These are phyloP conservation scores for Parascotia fuliginaria DNA, from an alignment of 2,888 invertebrate species.

Conservation along the genomic window DNA sequence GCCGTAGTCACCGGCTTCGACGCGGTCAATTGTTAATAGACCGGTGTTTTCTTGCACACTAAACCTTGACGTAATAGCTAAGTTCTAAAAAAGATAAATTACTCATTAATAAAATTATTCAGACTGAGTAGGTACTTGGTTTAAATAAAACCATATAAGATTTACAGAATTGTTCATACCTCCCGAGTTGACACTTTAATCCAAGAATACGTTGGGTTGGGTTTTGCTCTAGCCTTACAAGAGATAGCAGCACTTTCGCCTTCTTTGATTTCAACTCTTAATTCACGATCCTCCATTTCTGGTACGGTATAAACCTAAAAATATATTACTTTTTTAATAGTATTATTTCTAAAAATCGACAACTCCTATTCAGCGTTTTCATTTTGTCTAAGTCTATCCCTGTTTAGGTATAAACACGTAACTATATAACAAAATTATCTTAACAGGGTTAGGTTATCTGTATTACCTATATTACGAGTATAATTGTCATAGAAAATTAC, in stretches of 20 bases:
- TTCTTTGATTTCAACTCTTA: constrained; percentile 90
- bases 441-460: too few relatives aligned
- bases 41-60: constrained; percentile 90
- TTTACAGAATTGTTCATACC: too few relatives aligned
- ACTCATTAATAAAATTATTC: background rate
- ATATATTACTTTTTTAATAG: background rate
- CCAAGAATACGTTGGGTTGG: constrained; percentile 94
- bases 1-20: constrained; percentile 92
- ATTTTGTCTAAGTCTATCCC: too few relatives aligned
- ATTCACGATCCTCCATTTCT: constrained; percentile 87
- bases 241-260: constrained; percentile 91
- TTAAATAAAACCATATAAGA: too few relatives aligned
- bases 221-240: constrained; percentile 94
- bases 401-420: too few relatives aligned
- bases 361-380: too few relatives aligned
- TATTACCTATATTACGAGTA: too few relatives aligned
- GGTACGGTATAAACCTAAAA: constrained; percentile 90
- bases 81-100: constrained; percentile 78
- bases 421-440: too few relatives aligned
- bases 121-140: too few relatives aligned
- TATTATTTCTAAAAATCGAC: background rate
- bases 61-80: constrained; percentile 87
- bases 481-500: background rate
- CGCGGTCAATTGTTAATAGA: constrained; percentile 89
- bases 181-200: constrained; percentile 90